Evolutionary conservation across 92 coral and sea anemone genomes (phyloP).

Genomic region (Muricea muricata): DNA sequence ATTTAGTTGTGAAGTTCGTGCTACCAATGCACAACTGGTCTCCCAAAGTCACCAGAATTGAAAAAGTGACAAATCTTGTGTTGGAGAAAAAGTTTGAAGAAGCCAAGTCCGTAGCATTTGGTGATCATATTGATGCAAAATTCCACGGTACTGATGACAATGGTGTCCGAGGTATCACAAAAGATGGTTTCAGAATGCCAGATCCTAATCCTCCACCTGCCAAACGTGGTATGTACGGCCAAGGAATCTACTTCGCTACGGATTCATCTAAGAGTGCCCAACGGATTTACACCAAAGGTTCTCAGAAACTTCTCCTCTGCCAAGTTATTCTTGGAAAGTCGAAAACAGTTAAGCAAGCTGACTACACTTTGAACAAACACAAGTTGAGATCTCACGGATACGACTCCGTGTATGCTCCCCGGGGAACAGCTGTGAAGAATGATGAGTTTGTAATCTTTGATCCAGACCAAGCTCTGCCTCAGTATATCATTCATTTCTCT

Average conservation of each 20-base stretch:
- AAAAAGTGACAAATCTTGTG: constrained; percentile 37
- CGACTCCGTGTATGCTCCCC: constrained; percentile 23
- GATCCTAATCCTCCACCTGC: constrained; percentile 28
- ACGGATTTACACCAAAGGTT: constrained; percentile 47
- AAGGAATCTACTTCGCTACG: constrained; percentile 49
- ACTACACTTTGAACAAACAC: constrained; percentile 18
- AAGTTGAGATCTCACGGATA: constrained; percentile 24
- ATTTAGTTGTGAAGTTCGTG: constrained; percentile 32
- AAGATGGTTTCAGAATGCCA: constrained; percentile 48
- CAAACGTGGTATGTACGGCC: constrained; percentile 52
- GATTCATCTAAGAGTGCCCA: constrained; percentile 55
- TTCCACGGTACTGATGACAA: constrained; percentile 43
- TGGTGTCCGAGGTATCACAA: constrained; percentile 35
- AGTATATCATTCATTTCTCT: constrained; percentile 46
- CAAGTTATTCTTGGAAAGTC: constrained; percentile 42
- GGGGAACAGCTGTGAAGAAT: constrained; percentile 43
- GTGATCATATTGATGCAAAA: constrained; percentile 34
- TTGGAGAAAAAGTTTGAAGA: constrained; percentile 48
- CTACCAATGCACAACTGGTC: constrained; percentile 50
- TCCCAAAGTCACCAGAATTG: constrained; percentile 39
- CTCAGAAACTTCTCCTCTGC: constrained; percentile 40
- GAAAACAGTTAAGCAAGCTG: constrained; percentile 9
- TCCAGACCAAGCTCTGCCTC: constrained; percentile 56
- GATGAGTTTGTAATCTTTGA: constrained; percentile 61
- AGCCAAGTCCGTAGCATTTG: constrained; percentile 46